A percentile compares a stretch with the other conserved stretches of the same genome.
phyloP scores from a whole-genome alignment of 2,797 vertebrate genomes.

The Enteromius paludinosus region DNA sequence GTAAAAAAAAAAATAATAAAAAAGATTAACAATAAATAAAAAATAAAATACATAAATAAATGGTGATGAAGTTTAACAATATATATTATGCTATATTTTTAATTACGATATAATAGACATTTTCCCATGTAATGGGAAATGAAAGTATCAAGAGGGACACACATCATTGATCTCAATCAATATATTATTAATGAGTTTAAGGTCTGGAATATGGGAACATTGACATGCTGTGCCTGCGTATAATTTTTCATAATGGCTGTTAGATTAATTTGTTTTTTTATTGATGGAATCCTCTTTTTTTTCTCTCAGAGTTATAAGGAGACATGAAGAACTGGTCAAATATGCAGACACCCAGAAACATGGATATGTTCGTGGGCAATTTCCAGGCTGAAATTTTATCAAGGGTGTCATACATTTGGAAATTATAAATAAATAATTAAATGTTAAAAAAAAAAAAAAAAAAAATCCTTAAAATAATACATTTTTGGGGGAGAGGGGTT shows the following conservation, averaged over 20 bases:
- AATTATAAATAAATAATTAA: too few species aligned
- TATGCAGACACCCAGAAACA: background rate
- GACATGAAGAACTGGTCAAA: background rate
- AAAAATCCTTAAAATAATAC: too few species aligned
- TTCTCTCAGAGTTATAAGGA: background rate
- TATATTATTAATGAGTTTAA: constrained; percentile 46
- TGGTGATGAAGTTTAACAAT: background rate
- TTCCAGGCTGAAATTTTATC: background rate
- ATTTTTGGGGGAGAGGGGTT: too few species aligned
- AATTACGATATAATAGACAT: constrained; percentile 37
- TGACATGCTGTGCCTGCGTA: background rate
- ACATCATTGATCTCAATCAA: constrained; percentile 54
- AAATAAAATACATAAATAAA: background rate
- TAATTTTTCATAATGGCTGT: constrained; percentile 31
- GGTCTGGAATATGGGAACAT: constrained; percentile 2
- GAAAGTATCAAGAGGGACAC: constrained; percentile 35
- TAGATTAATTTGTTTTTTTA: constrained; percentile 48
- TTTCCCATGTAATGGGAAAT: constrained; percentile 42
- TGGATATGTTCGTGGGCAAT: background rate
- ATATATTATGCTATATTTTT: constrained; percentile 5
- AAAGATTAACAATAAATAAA: background rate
- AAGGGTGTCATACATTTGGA: background rate
- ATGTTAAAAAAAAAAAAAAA: background rate
- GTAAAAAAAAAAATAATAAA: background rate
- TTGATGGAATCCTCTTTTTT: background rate